These are phyloP conservation scores for Rhodeus uyekii DNA, from an alignment of 2,797 vertebrate species.

Conservation along the genomic window DNA sequence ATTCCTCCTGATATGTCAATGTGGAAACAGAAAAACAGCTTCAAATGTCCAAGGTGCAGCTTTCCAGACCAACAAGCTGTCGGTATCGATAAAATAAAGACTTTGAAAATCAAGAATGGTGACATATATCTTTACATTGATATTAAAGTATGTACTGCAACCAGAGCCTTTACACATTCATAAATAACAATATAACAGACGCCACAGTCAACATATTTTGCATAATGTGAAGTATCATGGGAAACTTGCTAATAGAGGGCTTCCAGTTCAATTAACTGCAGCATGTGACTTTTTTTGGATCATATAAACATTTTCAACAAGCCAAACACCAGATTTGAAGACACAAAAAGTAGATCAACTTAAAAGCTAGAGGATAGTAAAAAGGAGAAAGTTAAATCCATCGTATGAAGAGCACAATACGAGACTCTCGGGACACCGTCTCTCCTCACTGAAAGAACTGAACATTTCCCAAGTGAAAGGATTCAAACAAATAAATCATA, in stretches of 20 bases:
- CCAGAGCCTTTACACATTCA: constrained; percentile 20
- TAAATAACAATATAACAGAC: neutral
- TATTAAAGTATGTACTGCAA: neutral
- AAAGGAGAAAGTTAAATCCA: neutral
- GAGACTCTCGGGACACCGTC: neutral
- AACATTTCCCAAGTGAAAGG: constrained; percentile 14
- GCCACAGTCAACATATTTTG: neutral
- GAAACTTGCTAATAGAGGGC: neutral
- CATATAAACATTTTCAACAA: neutral
- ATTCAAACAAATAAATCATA: constrained; percentile 34
- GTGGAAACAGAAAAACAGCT: constrained; percentile 1
- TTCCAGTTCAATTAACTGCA: constrained; percentile 19
- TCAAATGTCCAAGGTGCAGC: constrained; percentile 10
- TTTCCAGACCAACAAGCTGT: neutral
- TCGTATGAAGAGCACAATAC: neutral
- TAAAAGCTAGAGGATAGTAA: neutral
- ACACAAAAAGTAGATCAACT: neutral
- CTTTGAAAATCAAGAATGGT: constrained; percentile 13
- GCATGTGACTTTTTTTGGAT: neutral
- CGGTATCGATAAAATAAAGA: neutral
- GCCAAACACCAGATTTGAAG: neutral
- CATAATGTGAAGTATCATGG: neutral
- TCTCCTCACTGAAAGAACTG: neutral
- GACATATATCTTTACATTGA: neutral
- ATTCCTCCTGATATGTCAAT: constrained; percentile 16